Conservation (phyloP, 1,140 invertebrate genomes). For the Lepidostoma basale region DNA sequence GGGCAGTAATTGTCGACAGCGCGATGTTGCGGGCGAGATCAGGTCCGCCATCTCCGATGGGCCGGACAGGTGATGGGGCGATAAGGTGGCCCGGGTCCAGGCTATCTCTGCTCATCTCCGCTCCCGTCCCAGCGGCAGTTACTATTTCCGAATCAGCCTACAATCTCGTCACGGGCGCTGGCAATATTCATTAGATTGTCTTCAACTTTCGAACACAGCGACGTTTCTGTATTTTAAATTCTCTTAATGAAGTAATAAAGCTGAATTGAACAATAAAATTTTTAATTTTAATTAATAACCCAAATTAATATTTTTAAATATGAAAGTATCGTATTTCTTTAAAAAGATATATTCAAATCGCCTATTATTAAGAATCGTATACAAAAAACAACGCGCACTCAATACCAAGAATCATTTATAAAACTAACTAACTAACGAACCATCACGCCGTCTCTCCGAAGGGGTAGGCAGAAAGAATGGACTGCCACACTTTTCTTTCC, state of each 20-base stretch:
- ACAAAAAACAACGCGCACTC: too few species aligned
- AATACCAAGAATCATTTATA: too few species aligned
- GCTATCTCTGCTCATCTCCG: conserved; percentile 15
- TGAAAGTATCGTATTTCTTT: too few species aligned
- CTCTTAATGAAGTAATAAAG: conserved; percentile 15
- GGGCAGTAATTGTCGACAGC: conserved; percentile 1
- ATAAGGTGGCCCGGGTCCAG: conserved; percentile 24
- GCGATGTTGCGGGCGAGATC: not conserved
- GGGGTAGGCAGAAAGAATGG: too few species aligned
- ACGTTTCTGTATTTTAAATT: not conserved
- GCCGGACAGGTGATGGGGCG: conserved; percentile 3
- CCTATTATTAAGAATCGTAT: too few species aligned
- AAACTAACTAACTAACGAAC: too few species aligned
- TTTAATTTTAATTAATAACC: not conserved
- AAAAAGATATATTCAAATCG: too few species aligned
- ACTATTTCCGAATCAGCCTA: conserved; percentile 18
- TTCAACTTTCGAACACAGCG: conserved; percentile 2
- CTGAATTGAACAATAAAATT: not conserved
- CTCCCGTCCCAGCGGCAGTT: conserved; percentile 5
- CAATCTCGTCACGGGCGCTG: conserved; percentile 21
- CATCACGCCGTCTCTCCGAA: too few species aligned
- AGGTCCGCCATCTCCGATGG: not conserved
- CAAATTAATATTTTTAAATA: too few species aligned
- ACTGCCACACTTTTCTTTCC: too few species aligned
- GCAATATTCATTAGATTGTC: conserved; percentile 23